Conservation (phyloP, 2,113 vertebrate species). For the Oostethus manadensis region DNA sequence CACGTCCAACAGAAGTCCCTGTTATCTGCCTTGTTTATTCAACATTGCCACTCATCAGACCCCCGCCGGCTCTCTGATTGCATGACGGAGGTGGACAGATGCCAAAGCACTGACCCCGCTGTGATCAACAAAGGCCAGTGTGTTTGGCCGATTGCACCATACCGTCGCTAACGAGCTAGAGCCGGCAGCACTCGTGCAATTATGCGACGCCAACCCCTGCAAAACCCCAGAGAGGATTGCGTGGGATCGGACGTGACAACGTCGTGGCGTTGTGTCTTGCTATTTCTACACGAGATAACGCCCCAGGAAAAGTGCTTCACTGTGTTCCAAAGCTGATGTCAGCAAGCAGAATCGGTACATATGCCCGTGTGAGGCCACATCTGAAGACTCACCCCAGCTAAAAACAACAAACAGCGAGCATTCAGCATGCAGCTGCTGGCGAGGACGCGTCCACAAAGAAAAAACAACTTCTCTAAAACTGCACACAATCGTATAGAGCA, state of each 20-base stretch:
- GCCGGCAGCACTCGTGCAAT: conserved; percentile 63
- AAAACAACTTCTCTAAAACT: too few relatives aligned
- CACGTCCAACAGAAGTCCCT: conserved; percentile 41
- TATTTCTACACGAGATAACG: conserved; percentile 7
- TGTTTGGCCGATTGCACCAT: conserved; percentile 61
- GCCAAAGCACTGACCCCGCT: conserved; percentile 52
- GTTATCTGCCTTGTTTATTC: conserved; percentile 61
- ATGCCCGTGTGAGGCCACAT: conserved; percentile 35
- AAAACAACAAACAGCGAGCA: conserved; percentile 57
- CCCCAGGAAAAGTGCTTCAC: conserved; percentile 8
- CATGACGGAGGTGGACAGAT: conserved; percentile 35
- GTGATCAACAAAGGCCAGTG: conserved; percentile 56
- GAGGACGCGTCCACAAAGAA: too few relatives aligned
- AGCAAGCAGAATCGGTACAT: conserved; percentile 51
- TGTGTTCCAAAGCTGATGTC: conserved; percentile 6
- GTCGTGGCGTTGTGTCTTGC: conserved; percentile 27
- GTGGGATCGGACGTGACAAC: conserved; percentile 55
- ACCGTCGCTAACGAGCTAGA: conserved; percentile 52
- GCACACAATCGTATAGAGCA: too few relatives aligned
- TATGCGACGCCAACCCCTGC: conserved; percentile 55
- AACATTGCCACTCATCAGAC: conserved; percentile 61
- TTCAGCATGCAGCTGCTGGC: too few relatives aligned
- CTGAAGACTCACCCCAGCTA: conserved; percentile 20
- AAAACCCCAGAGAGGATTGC: conserved; percentile 18
- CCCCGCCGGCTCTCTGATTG: conserved; percentile 37